Evolutionary conservation across 2,888 invertebrate genomes (phyloP).

Genomic region (Elgonia sp.): DNA sequence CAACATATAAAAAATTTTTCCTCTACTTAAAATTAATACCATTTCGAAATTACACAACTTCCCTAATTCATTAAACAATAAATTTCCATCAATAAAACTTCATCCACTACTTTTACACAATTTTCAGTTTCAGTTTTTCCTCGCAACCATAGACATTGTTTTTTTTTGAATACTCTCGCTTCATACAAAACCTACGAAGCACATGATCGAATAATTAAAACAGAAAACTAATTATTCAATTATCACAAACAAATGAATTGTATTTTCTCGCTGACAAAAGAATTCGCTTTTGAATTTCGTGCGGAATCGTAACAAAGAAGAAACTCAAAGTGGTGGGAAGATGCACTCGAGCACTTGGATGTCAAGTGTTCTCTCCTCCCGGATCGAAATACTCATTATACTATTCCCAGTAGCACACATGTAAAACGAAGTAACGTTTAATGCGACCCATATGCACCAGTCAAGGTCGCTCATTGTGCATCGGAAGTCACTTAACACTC

Average conservation of each 20-base stretch:
- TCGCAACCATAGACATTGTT: too few species aligned
- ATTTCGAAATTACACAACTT: too few species aligned
- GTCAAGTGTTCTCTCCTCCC: constrained; percentile 82
- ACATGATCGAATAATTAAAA: background rate
- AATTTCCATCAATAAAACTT: too few species aligned
- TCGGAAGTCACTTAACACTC: constrained; percentile 64
- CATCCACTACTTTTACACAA: too few species aligned
- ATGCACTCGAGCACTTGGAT: constrained; percentile 74
- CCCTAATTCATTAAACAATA: too few species aligned
- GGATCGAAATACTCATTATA: constrained; percentile 84
- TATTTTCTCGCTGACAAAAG: constrained; percentile 24
- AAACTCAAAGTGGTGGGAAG: constrained; percentile 45
- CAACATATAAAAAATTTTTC: too few species aligned
- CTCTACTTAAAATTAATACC: too few species aligned
- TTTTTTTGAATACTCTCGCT: too few species aligned
- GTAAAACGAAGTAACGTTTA: constrained; percentile 79
- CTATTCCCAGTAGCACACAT: constrained; percentile 80
- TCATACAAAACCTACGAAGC: too few species aligned
- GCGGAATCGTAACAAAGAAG: constrained; percentile 54
- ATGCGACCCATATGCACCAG: constrained; percentile 72
- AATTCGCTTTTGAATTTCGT: constrained; percentile 45
- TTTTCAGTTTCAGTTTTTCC: too few species aligned
- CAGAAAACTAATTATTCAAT: constrained; percentile 19
- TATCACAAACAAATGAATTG: constrained; percentile 8
- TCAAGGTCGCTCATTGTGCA: constrained; percentile 72